Base-by-base conservation (phyloP, 1,140 invertebrate genomes). In the Agrypnia vestita region DNA sequence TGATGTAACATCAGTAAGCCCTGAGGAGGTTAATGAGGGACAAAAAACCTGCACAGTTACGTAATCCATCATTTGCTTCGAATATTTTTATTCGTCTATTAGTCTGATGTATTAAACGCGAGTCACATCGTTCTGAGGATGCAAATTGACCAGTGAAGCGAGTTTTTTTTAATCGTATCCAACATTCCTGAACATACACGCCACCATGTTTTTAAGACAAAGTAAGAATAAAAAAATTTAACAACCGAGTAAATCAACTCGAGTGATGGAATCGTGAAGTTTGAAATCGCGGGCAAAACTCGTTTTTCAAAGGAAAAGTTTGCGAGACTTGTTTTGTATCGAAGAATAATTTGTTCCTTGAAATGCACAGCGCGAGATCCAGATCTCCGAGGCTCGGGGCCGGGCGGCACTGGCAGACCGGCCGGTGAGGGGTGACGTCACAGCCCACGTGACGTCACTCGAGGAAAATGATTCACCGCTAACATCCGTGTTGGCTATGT, bases 161-260 rank as follows among this genome's bases (percentile, higher is more conserved):
- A 71, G 67, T 71, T 71, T 71, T 71, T 71, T 51, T 59, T 59
- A 59, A 64, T 71, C 17, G 15, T 71, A 25, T 25, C 13, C 43
- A 47, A 13, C 64, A 71, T 71, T 71, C 67, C 67, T 47, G 9
- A 71, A 53, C 67, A 71, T 13, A 44, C 47, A 71, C 67, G 67
- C 67, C 67, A 71, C 67, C 44, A 19, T 49, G 46, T 51, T 13
- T 51, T 13, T 51, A 9, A 10, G 67, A 51, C 25, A 71, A 71
- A 69, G 15, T 17, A 17, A 12, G 59, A 17, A 9, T 69, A 47
- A 71, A 71, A 71, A 71, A 10, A 51, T 35, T 71, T 10, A 44
- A 49, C 44, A 12, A 47, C 43, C 67, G 21, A 46, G 67, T 71
- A 71, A 71, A 71, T 49, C 46, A 25, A 51, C 19, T 17, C 15